Percentiles rank a stretch among this genome's conserved stretches.
phyloP scores from a whole-genome alignment of 37 sponge, comb jelly and placozoan species.

The Bolinopsis microptera region DNA sequence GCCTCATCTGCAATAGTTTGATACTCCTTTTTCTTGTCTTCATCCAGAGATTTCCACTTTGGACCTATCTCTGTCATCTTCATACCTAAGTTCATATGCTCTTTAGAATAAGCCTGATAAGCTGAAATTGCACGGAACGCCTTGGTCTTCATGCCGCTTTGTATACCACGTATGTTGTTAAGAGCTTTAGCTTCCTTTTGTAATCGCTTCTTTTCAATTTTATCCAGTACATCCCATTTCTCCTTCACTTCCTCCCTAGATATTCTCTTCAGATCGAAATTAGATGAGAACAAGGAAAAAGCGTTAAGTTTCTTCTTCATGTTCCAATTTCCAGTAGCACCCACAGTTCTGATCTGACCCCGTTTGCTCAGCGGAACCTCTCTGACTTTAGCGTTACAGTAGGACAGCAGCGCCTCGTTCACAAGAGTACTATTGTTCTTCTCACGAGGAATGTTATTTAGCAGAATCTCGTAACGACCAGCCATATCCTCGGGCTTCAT shows the following conservation, averaged over 20 bases:
- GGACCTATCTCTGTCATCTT: slow-evolving; percentile 38
- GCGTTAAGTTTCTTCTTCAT: slow-evolving; percentile 18
- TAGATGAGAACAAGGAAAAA: background rate
- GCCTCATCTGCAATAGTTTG: background rate
- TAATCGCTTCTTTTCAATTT: background rate
- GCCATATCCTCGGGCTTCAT: slow-evolving; percentile 28
- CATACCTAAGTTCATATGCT: slow-evolving; percentile 18
- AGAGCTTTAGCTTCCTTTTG: slow-evolving; percentile 9
- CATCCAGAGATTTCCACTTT: background rate
- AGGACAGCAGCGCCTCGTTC: background rate
- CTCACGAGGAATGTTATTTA: background rate
- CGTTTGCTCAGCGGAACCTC: background rate
- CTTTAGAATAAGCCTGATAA: background rate
- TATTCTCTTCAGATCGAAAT: background rate
- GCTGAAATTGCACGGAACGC: background rate
- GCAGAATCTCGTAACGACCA: background rate
- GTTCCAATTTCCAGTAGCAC: background rate
- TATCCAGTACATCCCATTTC: slow-evolving; percentile 6
- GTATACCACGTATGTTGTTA: slow-evolving; percentile 1
- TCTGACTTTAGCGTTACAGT: slow-evolving; percentile 18
- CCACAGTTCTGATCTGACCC: background rate
- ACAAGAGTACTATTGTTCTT: slow-evolving; percentile 4
- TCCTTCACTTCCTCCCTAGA: background rate
- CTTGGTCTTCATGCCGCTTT: background rate
- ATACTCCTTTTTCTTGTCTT: slow-evolving; percentile 1